Base-by-base conservation (phyloP, 2,113 vertebrate species). In the Meleagris gallopavo region DNA sequence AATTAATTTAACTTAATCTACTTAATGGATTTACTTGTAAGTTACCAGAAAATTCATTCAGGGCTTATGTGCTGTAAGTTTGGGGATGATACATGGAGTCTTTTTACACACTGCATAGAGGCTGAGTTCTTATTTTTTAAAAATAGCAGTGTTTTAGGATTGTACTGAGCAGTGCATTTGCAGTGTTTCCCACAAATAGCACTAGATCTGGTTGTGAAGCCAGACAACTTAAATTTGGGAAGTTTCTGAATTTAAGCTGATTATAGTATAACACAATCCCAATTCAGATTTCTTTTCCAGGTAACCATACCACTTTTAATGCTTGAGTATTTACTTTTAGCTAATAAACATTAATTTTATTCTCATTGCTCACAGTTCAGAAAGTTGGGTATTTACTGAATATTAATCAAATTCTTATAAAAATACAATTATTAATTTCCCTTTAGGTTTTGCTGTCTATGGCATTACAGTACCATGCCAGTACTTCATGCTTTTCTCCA, bases 1-100 rank as follows among this genome's bases (percentile, higher is more conserved):
- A 95, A 94, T 96, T 94, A 92, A 96, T 94, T 97, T 94, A 89
- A 91, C 75, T 88, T 94, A 89, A 97, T 91, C 89, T 95, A 64
- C 95, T 94, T 97, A 96, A 91, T 96, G 91, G 91, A 95, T 95
- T 95, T 95, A 83, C 78, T 88, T 95, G 80, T 76, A 90, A 90
- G 3, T 92, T 93, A 82, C 41, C 78, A 89, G 91, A 94, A 95
- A 92, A 90, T 94, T 94, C 84, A 80, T 85, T 90, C 65, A 67
- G 48, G 57, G 52, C 30, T 96, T 86, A 78, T 45, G 82, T 38
- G 27, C 64, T 64, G 2, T 75, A 83, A 73, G 6, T 93, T 86
- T 52, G 54, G 30, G 43, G 41, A 60, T 86, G 86, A 93, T 61
- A 66, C 72, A 52, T 50, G 45, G 43, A 88, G 18, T 34, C 14